These are phyloP conservation scores for Sebastes minor DNA, from an alignment of 2,797 vertebrate genomes.

Conservation along the genomic window DNA sequence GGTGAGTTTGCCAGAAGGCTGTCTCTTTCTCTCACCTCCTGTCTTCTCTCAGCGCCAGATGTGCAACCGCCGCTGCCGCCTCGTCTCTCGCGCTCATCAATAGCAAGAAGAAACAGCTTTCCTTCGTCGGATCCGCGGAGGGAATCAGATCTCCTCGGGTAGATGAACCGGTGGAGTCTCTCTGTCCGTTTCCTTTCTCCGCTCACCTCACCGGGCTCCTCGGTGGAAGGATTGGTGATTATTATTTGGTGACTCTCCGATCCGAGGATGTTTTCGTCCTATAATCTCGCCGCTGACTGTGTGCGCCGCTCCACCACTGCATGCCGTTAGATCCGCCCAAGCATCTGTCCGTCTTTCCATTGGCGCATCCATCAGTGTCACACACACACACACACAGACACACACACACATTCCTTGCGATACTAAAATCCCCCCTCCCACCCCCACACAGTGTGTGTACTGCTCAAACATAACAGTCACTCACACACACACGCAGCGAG, in stretches of 20 bases:
- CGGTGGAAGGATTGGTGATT: conserved; percentile 30
- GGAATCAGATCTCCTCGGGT: conserved; percentile 59
- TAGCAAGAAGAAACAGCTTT: conserved; percentile 56
- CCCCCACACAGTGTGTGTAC: conserved; percentile 11
- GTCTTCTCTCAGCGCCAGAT: conserved; percentile 77
- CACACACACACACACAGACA: conserved; percentile 38
- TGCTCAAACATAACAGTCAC: conserved; percentile 63
- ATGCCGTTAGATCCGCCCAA: conserved; percentile 93
- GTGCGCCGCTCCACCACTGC: conserved; percentile 78
- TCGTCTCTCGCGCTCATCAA: conserved; percentile 70
- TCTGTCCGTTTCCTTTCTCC: conserved; percentile 21
- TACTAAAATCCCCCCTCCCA: conserved; percentile 76
- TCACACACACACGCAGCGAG: conserved; percentile 53
- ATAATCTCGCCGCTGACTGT: conserved; percentile 75
- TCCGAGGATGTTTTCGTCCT: conserved; percentile 78
- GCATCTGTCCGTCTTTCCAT: conserved; percentile 97
- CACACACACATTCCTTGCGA: conserved; percentile 72
- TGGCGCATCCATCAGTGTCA: conserved; percentile 95
- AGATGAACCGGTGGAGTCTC: conserved; percentile 29
- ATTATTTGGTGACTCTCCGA: conserved; percentile 54
- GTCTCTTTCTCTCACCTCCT: conserved; percentile 64
- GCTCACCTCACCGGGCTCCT: conserved; percentile 48
- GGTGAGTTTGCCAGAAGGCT: conserved; percentile 85
- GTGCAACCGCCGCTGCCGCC: conserved; percentile 65
- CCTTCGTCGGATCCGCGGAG: conserved; percentile 60